These are phyloP conservation scores for Netelia virgata DNA, from an alignment of 2,888 invertebrate genomes.

Conservation along the genomic window DNA sequence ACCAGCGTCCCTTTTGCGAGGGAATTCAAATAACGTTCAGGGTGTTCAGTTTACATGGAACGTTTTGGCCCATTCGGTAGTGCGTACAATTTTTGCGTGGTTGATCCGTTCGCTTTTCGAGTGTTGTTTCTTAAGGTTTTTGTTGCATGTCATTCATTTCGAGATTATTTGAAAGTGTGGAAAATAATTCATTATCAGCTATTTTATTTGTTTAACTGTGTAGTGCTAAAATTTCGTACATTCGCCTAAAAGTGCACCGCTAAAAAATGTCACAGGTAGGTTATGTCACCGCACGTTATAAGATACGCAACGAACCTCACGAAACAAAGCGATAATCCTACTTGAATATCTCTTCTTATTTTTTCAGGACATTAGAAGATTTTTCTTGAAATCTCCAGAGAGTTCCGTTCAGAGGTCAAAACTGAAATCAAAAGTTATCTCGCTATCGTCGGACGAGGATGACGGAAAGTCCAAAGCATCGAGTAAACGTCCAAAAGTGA, in stretches of 20 bases:
- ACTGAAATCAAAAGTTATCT: slow-evolving; percentile 78
- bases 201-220: neutral
- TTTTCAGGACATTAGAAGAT: slow-evolving; percentile 89
- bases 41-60: too few species aligned
- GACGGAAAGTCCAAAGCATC: slow-evolving; percentile 79
- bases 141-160: neutral
- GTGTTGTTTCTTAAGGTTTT: too few species aligned
- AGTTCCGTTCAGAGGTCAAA: slow-evolving; percentile 70
- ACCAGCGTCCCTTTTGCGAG: too few species aligned
- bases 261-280: neutral
- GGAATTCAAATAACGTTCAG: too few species aligned
- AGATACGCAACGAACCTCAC: neutral
- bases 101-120: too few species aligned
- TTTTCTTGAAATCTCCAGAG: slow-evolving; percentile 83
- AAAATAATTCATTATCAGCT: neutral
- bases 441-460: slow-evolving; percentile 85
- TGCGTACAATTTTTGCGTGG: too few species aligned
- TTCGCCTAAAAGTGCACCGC: neutral
- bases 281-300: neutral
- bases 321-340: neutral
- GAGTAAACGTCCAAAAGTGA: slow-evolving; percentile 80
- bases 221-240: neutral
- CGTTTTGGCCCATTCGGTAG: too few species aligned
- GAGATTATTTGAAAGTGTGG: neutral
- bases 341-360: neutral